Conservation (phyloP, 2,113 vertebrate genomes). For the Gorsachius goisagi region DNA sequence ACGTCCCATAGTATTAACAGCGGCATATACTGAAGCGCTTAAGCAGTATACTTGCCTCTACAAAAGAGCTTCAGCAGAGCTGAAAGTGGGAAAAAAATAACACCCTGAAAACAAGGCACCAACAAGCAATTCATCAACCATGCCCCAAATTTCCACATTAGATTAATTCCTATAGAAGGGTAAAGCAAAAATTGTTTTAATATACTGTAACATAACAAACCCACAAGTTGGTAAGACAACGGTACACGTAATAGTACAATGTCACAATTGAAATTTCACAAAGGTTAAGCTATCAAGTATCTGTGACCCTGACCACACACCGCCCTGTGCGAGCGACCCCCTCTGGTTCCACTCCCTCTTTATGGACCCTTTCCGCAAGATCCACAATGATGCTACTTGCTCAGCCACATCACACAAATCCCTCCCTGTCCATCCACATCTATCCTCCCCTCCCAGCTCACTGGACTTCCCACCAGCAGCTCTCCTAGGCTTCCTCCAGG, state of each 20-base stretch:
- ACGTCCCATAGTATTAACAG: background rate
- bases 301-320: background rate
- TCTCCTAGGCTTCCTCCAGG: fast-evolving
- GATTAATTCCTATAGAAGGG: background rate
- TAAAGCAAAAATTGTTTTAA: background rate
- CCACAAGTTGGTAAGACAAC: background rate
- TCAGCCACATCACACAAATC: background rate
- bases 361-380: fast-evolving
- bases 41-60: background rate
- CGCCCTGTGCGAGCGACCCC: background rate
- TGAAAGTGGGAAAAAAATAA: background rate
- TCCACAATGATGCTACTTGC: fast-evolving
- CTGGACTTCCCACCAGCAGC: background rate
- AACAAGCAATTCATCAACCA: background rate
- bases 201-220: background rate
- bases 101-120: background rate
- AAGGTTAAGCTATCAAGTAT: background rate
- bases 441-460: background rate
- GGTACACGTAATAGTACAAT: background rate
- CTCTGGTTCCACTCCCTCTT: background rate
- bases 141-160: background rate
- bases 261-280: background rate
- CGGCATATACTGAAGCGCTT: background rate
- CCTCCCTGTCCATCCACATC: background rate
- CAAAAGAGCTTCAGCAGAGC: background rate